Evolutionary conservation across 2,888 invertebrate species (phyloP), one percentile per base, ranked within the genome.

Genomic region (Limnephilus lunatus): DNA sequence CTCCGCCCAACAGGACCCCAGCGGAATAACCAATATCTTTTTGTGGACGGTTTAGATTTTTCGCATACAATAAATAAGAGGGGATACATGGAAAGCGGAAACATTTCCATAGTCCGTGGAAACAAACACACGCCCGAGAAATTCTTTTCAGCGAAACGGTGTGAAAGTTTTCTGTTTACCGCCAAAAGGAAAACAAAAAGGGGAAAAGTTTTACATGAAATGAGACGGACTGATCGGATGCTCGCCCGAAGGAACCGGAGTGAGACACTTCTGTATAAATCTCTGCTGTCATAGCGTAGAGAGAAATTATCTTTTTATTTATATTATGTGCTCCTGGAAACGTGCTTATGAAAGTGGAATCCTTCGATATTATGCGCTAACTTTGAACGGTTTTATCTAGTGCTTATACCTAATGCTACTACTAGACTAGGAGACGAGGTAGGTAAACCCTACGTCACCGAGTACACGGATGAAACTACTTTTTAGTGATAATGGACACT

Each of bases 141-240:
- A 92, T 68, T 90, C 91, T 92, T 87, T 90, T 85, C 85, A 93
- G 85, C 92, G 91, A 89, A 93, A 91, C 92, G 91, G 82, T 53
- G 80, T 88, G 44, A 93, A 93, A 93, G 82, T 92, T 93, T 92
- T 92, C 90, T 92, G 93, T 93, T 93, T 92, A 92, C 93, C 92
- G 92, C 86, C 91, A 89, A 89, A 92, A 85, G 88, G 85, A 90
- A 93, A 93, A 92, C 92, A 93, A 92, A 93, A 92, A n/a, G 90
- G 81, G 86, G 91, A 30, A 86, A 92, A 93, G 90, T 92, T 93
- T 93, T 53, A 91, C 91, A 92, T 91, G 93, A 93, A 93, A 93
- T 93, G 93, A 93, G 93, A 91, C 91, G 93, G 89, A 93, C 91
- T 91, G 93, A 93, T 93, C 92, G 92, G 92, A 91, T 91, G 92